phyloP scores from a whole-genome alignment of 2,797 vertebrate species.

The Limnodromus scolopaceus region DNA sequence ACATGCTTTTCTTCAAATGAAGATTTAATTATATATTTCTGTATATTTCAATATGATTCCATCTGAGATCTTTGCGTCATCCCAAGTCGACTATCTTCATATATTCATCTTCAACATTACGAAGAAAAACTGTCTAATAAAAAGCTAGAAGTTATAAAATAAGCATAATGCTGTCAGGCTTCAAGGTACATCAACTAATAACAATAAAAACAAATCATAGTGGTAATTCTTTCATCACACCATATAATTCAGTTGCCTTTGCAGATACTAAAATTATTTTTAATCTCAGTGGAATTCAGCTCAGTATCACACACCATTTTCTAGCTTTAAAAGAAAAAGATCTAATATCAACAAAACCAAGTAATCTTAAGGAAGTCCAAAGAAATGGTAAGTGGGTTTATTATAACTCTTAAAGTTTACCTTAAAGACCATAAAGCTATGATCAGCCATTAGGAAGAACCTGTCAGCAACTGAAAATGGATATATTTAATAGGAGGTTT shows the following conservation, averaged over 20 bases:
- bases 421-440: neutral
- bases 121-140: neutral
- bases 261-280: slow-evolving; percentile 12
- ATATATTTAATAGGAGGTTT: neutral
- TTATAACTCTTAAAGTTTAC: slow-evolving; percentile 1
- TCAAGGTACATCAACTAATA: neutral
- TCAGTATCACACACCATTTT: neutral
- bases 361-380: neutral
- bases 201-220: neutral
- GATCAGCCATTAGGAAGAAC: neutral
- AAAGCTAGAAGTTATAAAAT: neutral
- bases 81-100: neutral
- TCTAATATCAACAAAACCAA: neutral
- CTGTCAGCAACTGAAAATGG: neutral
- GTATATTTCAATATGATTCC: neutral
- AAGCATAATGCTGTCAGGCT: neutral
- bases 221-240: neutral
- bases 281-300: neutral
- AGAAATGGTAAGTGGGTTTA: neutral
- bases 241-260: neutral
- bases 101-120: neutral
- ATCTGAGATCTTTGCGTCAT: neutral
- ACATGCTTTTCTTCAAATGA: neutral
- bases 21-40: neutral
- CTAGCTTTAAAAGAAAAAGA: neutral